A percentile compares a stretch with the other conserved stretches of the same genome.
Conservation (phyloP, 2,797 vertebrate genomes). For the Hylomyscus alleni region DNA sequence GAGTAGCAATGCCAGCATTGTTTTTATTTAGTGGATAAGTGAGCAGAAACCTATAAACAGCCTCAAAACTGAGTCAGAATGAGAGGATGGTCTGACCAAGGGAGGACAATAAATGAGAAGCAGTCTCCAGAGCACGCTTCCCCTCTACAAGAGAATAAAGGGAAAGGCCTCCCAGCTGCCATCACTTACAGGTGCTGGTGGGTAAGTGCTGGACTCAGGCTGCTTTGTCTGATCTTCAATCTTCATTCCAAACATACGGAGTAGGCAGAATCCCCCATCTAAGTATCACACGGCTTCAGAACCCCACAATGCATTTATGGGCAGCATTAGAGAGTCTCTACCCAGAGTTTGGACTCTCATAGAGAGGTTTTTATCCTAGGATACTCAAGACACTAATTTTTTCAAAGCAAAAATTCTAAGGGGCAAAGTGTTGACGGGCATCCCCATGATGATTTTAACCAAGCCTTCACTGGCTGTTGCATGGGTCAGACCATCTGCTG, state of each 20-base stretch:
- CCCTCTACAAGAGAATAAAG: not conserved
- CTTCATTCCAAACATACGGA: not conserved
- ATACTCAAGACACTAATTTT: not conserved
- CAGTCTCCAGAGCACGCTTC: not conserved
- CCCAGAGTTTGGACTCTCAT: not conserved
- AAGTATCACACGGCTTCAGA: not conserved
- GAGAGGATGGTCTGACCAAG: not conserved
- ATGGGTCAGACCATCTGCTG: not conserved
- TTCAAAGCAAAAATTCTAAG: slow-evolving; percentile 29
- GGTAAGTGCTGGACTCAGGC: not conserved
- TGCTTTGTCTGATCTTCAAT: not conserved
- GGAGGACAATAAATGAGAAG: not conserved
- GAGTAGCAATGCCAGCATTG: not conserved
- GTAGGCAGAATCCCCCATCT: no score
- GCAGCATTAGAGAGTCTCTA: not conserved
- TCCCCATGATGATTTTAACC: not conserved
- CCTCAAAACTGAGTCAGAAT: not conserved
- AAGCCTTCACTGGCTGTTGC: not conserved
- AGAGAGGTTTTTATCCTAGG: not conserved
- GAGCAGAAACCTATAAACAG: not conserved
- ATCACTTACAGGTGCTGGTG: not conserved
- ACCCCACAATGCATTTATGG: not conserved
- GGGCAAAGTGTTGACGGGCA: not conserved
- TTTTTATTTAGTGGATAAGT: not conserved
- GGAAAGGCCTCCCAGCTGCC: no score